phyloP scores from a whole-genome alignment of 2,113 vertebrate species.

The Vombatus ursinus region DNA sequence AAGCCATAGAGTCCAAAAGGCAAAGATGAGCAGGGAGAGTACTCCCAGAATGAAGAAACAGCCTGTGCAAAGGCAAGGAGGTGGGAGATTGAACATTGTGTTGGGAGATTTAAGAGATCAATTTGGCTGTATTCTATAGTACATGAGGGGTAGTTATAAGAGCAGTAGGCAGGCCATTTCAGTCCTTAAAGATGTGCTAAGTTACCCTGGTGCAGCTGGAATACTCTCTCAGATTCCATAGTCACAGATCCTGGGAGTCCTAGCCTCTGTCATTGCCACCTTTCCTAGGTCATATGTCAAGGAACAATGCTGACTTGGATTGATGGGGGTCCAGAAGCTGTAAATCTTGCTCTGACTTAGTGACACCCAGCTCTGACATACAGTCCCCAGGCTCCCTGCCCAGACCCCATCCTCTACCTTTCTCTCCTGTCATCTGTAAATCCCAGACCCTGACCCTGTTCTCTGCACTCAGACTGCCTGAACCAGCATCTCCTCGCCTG shows the following conservation, averaged over 20 bases:
- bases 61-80: not conserved
- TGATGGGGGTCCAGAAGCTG: not conserved
- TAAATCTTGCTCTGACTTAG: not conserved
- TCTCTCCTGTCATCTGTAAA: not conserved
- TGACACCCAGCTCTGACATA: not conserved
- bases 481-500: not conserved
- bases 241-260: not conserved
- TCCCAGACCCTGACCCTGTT: not conserved
- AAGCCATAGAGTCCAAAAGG: not conserved
- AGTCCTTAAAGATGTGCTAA: not conserved
- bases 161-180: not conserved
- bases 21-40: constrained; percentile 8
- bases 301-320: not conserved
- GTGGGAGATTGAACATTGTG: not conserved
- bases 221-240: not conserved
- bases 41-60: not conserved
- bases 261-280: not conserved
- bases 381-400: not conserved
- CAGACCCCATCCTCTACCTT: not conserved
- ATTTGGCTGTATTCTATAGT: not conserved
- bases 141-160: not conserved
- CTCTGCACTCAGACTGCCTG: not conserved
- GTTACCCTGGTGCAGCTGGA: not conserved
- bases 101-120: not conserved
- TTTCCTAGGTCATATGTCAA: not conserved